phyloP scores from a whole-genome alignment of 1,140 invertebrate genomes.

The Leptopilina clavipes region DNA sequence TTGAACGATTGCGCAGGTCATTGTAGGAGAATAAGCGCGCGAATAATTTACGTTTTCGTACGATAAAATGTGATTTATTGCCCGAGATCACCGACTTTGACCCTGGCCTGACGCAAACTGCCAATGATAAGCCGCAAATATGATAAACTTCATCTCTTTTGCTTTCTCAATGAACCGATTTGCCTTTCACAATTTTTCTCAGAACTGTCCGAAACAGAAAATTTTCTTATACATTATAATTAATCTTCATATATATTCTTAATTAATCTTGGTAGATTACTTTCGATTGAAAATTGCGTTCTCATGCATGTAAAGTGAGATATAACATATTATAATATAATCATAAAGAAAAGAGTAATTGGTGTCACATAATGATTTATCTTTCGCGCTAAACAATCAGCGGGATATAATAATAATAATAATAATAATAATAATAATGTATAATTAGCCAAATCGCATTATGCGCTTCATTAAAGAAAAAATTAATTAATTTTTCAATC shows the following conservation, averaged over 20 bases:
- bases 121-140: conserved; percentile 51
- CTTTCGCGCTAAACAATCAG: not conserved
- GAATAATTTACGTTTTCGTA: conserved; percentile 28
- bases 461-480: not conserved
- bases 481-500: not conserved
- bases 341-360: conserved; percentile 13
- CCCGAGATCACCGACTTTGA: conserved; percentile 55
- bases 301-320: not conserved
- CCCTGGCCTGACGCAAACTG: conserved; percentile 59
- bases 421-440: too few relatives aligned
- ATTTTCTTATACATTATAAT: not conserved
- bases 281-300: not conserved
- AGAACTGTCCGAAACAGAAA: conserved; percentile 11
- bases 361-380: conserved; percentile 16
- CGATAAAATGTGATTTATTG: conserved; percentile 45
- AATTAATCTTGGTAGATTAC: conserved; percentile 15
- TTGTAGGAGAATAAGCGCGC: conserved; percentile 22
- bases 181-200: conserved; percentile 27
- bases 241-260: not conserved
- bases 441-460: not conserved
- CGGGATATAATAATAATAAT: not conserved
- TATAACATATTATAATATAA: not conserved
- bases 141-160: conserved; percentile 47
- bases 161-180: conserved; percentile 44
- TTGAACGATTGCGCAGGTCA: conserved; percentile 26